Percentiles rank a stretch among this genome's conserved stretches.
Evolutionary conservation across 2,888 invertebrate genomes (phyloP).

Genomic region (Drosophila robusta): DNA sequence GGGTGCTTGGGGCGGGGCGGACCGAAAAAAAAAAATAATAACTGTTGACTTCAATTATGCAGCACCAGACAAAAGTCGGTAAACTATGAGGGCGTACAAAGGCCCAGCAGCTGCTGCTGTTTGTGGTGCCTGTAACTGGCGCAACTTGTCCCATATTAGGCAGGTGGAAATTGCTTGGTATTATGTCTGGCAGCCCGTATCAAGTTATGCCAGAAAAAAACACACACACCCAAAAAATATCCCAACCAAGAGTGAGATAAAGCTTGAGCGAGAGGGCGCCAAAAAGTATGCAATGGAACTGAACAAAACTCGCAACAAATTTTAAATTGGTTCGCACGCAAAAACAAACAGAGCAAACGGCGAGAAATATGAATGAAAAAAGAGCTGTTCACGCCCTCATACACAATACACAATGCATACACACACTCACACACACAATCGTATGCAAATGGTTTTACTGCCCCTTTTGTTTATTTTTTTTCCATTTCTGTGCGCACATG

Average conservation of each 20-base stretch:
- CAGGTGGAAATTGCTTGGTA: slow-evolving; percentile 65
- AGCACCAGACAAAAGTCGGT: slow-evolving; percentile 57
- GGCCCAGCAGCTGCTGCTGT: slow-evolving; percentile 11
- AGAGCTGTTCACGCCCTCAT: slow-evolving; percentile 65
- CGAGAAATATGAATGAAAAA: slow-evolving; percentile 73
- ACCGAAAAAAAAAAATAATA: slow-evolving; percentile 6
- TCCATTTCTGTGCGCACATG: slow-evolving; percentile 8
- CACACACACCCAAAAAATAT: slow-evolving; percentile 5
- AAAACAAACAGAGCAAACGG: slow-evolving; percentile 22
- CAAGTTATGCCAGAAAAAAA: slow-evolving; percentile 54
- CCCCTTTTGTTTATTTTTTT: slow-evolving; percentile 54
- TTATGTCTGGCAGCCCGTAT: slow-evolving; percentile 63
- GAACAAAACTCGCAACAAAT: slow-evolving; percentile 74
- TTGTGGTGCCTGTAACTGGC: slow-evolving; percentile 31
- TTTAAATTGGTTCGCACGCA: slow-evolving; percentile 74
- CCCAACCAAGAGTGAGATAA: slow-evolving; percentile 4
- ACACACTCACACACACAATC: slow-evolving; percentile 7
- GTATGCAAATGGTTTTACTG: slow-evolving; percentile 78
- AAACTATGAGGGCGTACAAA: slow-evolving; percentile 56
- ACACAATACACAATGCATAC: slow-evolving; percentile 31
- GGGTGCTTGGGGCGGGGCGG: too few species aligned
- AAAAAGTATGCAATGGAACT: slow-evolving; percentile 64
- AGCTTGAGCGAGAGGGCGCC: slow-evolving; percentile 13
- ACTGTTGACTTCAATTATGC: slow-evolving; percentile 71
- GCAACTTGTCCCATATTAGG: slow-evolving; percentile 38